phyloP scores from a whole-genome alignment of 2,113 vertebrate genomes.

The Brevimyrus niger region DNA sequence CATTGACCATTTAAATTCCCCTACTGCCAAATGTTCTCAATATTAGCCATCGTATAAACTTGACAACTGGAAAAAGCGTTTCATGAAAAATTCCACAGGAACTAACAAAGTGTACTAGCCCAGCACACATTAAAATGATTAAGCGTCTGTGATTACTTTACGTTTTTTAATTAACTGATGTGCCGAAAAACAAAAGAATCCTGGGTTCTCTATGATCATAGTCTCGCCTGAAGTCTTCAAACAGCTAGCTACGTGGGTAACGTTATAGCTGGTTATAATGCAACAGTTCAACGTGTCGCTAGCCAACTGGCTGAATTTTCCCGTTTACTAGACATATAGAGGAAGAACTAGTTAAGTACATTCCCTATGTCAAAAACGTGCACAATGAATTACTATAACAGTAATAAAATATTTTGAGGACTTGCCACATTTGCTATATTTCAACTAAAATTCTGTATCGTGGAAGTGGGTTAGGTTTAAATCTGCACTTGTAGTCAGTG shows the following conservation, averaged over 20 bases:
- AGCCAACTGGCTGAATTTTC: neutral
- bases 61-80: neutral
- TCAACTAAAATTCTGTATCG: neutral
- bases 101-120: neutral
- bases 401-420: neutral
- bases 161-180: neutral
- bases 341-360: neutral
- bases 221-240: neutral
- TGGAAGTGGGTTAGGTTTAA: neutral
- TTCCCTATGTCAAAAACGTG: neutral
- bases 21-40: neutral
- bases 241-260: constrained; percentile 1
- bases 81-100: neutral
- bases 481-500: neutral
- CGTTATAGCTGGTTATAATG: constrained; percentile 3
- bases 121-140: neutral
- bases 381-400: neutral
- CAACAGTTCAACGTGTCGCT: constrained; percentile 1
- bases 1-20: neutral
- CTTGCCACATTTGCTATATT: neutral
- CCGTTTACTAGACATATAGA: neutral
- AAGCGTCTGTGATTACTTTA: neutral
- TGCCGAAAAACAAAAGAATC: neutral
- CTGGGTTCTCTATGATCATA: neutral
- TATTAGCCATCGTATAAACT: neutral